These are phyloP conservation scores for Aphodius sticticus DNA, from an alignment of 2,888 invertebrate genomes.

Conservation along the genomic window DNA sequence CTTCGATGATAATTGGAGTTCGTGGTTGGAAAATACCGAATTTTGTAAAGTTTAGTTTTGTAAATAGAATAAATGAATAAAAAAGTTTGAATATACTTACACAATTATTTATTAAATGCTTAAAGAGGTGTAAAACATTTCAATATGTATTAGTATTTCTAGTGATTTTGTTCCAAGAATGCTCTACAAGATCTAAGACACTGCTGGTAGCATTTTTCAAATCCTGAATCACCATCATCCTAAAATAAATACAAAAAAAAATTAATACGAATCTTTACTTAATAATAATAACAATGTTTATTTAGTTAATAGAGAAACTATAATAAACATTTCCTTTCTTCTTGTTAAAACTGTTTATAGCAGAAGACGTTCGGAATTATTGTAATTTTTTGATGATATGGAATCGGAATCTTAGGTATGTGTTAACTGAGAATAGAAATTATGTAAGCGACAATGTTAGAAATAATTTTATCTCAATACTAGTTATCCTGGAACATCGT, in stretches of 20 bases:
- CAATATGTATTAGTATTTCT: background rate
- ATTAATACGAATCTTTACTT: no score
- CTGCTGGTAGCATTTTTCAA: conserved; percentile 80
- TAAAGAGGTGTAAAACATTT: background rate
- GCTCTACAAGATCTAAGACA: conserved; percentile 72
- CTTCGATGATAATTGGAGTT: conserved; percentile 52
- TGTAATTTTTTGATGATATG: background rate
- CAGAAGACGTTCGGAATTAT: background rate
- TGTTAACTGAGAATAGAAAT: conserved; percentile 15
- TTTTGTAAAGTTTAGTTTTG: background rate
- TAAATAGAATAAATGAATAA: background rate
- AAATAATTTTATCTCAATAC: background rate
- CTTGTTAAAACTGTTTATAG: no score
- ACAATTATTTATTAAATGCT: no score
- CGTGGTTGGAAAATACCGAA: conserved; percentile 45
- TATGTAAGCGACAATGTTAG: background rate
- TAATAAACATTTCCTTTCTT: background rate
- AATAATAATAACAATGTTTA: no score
- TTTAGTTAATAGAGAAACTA: no score
- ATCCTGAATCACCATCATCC: conserved; percentile 73
- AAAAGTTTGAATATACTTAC: no score
- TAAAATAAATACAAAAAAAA: conserved; percentile 54
- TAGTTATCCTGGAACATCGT: background rate
- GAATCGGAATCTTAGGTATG: background rate
- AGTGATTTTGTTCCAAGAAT: conserved; percentile 63